Evolutionary conservation across 2,113 vertebrate genomes (phyloP).

Genomic region (Rattus rattus): DNA sequence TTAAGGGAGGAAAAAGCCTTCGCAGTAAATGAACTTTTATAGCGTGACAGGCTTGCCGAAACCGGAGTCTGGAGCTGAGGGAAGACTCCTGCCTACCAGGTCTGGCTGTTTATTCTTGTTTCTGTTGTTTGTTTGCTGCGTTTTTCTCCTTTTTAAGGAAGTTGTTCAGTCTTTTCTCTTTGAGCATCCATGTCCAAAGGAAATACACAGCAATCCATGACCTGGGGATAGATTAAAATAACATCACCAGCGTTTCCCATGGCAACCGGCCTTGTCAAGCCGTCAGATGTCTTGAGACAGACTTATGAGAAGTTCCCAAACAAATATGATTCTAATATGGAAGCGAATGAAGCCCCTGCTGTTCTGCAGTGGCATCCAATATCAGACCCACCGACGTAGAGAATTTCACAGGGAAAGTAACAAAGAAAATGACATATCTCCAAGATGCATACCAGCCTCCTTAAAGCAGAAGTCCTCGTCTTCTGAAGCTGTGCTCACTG

Average conservation of each 20-base stretch:
- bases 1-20: conserved; percentile 75
- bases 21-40: conserved; percentile 81
- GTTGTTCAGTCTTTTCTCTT: conserved; percentile 84
- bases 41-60: conserved; percentile 61
- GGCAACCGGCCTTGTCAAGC: conserved; percentile 87
- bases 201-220: conserved; percentile 86
- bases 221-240: conserved; percentile 88
- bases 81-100: conserved; percentile 72
- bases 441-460: not conserved
- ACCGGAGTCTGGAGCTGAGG: conserved; percentile 74
- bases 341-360: conserved; percentile 74
- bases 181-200: conserved; percentile 84
- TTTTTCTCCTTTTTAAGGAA: conserved; percentile 79
- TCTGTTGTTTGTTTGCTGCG: conserved; percentile 83
- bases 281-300: conserved; percentile 83
- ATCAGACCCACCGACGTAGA: conserved; percentile 22
- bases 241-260: conserved; percentile 87
- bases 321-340: conserved; percentile 84
- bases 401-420: not conserved
- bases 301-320: conserved; percentile 84
- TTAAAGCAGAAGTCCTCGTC: not conserved
- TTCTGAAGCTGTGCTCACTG: not conserved
- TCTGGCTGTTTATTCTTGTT: conserved; percentile 74
- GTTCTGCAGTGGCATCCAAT: not conserved
- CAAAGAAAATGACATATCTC: conserved; percentile 45